Percentiles rank a stretch among this genome's conserved stretches.
These are phyloP conservation scores for Drosophila pegasa DNA, from an alignment of 2,888 invertebrate species.

Conservation along the genomic window DNA sequence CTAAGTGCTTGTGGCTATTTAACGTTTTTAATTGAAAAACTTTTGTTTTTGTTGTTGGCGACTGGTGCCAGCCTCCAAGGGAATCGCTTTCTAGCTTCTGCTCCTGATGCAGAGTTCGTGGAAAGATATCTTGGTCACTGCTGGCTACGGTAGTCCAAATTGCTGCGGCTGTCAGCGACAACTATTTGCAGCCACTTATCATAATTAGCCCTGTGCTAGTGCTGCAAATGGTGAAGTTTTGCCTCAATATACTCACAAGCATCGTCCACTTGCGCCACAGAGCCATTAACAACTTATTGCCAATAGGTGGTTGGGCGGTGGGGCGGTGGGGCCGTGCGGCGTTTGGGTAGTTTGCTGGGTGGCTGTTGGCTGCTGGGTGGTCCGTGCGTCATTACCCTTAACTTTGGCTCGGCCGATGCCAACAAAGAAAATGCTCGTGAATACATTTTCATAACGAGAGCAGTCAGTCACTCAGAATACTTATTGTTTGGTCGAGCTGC, in stretches of 20 bases:
- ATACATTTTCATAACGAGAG: slow-evolving; percentile 62
- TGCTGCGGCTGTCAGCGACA: slow-evolving; percentile 55
- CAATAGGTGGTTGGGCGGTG: slow-evolving; percentile 29
- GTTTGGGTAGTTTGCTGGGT: no score
- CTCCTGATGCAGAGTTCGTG: slow-evolving; percentile 20
- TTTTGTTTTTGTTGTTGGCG: slow-evolving; percentile 67
- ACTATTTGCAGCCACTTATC: slow-evolving; percentile 72
- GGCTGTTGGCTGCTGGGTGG: no score
- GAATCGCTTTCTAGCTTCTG: slow-evolving; percentile 14
- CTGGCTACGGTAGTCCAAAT: slow-evolving; percentile 37
- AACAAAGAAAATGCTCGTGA: slow-evolving; percentile 39
- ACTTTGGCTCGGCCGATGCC: slow-evolving; percentile 6
- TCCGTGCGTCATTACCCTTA: slow-evolving; percentile 20
- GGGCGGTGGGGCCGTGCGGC: slow-evolving; percentile 4
- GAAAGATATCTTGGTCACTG: slow-evolving; percentile 36
- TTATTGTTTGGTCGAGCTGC: slow-evolving; percentile 53
- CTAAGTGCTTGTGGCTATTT: slow-evolving; percentile 72
- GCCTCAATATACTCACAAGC: slow-evolving; percentile 44
- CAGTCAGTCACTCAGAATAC: slow-evolving; percentile 46
- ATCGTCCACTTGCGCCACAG: slow-evolving; percentile 51
- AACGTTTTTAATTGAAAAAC: slow-evolving; percentile 73
- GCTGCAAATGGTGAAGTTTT: slow-evolving; percentile 63
- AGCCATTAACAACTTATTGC: slow-evolving; percentile 64
- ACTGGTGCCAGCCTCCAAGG: slow-evolving; percentile 17
- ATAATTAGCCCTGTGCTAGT: slow-evolving; percentile 62